These are phyloP conservation scores for Aspidoscelis tigris DNA, from an alignment of 2,113 vertebrate species.

Conservation along the genomic window DNA sequence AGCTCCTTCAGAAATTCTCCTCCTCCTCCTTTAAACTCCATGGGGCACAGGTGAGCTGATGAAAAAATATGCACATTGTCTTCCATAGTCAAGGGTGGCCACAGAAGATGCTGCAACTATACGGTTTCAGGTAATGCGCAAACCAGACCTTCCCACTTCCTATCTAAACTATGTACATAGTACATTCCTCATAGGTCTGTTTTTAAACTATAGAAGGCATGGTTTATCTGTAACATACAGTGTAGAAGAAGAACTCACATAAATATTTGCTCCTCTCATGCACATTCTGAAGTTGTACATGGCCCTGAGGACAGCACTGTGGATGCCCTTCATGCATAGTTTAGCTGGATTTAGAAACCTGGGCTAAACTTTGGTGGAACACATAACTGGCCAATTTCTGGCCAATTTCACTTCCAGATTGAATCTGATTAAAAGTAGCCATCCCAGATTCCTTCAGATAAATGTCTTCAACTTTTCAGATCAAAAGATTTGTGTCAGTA, in stretches of 20 bases:
- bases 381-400: conserved; percentile 55
- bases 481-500: conserved; percentile 77
- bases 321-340: background rate
- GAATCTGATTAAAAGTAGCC: conserved; percentile 60
- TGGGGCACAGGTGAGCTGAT: background rate
- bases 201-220: background rate
- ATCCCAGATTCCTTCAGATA: conserved; percentile 61
- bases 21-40: too few relatives aligned
- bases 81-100: background rate
- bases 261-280: background rate
- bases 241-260: conserved; percentile 2
- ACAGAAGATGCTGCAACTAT: background rate
- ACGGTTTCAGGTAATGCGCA: background rate
- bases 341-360: conserved; percentile 42
- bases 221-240: background rate
- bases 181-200: background rate
- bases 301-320: background rate
- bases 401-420: conserved; percentile 51
- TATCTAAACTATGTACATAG: background rate
- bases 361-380: conserved; percentile 72
- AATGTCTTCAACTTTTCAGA: conserved; percentile 72
- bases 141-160: background rate
- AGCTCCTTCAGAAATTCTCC: too few relatives aligned
- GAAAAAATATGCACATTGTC: background rate
- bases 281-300: background rate